Evolutionary conservation across 2,888 invertebrate genomes (phyloP).

Genomic region (Meteorus colon): DNA sequence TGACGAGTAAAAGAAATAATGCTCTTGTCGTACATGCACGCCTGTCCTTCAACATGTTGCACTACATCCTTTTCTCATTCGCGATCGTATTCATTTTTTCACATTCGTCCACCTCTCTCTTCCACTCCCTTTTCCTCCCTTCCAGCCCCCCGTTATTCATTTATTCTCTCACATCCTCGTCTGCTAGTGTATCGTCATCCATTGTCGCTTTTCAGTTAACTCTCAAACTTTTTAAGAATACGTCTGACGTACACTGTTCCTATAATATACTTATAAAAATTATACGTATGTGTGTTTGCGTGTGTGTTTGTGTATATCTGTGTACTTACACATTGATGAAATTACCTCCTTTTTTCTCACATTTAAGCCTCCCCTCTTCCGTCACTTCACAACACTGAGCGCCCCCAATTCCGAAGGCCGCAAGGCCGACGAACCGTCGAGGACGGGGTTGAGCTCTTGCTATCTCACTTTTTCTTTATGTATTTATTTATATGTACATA

Average conservation of each 20-base stretch:
- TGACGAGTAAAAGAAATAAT: conserved; percentile 38
- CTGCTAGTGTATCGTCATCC: background rate
- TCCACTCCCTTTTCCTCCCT: background rate
- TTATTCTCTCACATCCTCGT: background rate
- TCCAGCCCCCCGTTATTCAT: too few relatives aligned
- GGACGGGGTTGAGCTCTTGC: conserved; percentile 61
- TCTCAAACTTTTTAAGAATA: background rate
- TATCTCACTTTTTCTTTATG: conserved; percentile 35
- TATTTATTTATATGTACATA: conserved; percentile 26
- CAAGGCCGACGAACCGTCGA: conserved; percentile 67
- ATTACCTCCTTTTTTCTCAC: background rate
- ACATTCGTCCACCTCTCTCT: conserved; percentile 10
- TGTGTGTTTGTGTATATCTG: too few relatives aligned
- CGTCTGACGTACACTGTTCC: too few relatives aligned
- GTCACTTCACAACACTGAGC: conserved; percentile 51
- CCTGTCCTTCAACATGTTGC: conserved; percentile 53
- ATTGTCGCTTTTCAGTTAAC: background rate
- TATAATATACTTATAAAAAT: background rate
- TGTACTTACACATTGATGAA: background rate
- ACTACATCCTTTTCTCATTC: conserved; percentile 44
- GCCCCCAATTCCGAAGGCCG: conserved; percentile 68
- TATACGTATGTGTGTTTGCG: background rate
- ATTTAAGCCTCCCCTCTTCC: conserved; percentile 45
- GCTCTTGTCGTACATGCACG: conserved; percentile 43
- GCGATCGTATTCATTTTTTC: conserved; percentile 29